phyloP scores from a whole-genome alignment of 2,113 vertebrate species.

The Siniperca knerii region DNA sequence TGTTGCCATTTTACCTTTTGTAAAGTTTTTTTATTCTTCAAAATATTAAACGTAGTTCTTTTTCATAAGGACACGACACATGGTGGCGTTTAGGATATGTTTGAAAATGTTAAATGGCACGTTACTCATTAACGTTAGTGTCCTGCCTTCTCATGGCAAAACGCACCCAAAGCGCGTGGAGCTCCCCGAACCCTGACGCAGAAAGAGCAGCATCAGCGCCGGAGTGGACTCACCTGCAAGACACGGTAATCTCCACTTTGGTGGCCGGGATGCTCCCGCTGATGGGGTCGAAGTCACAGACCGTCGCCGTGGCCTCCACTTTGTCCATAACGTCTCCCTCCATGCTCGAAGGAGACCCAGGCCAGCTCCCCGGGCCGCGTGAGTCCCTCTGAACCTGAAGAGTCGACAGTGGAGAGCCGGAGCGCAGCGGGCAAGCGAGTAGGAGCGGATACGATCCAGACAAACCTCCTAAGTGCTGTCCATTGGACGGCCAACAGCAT shows the following conservation, averaged over 20 bases:
- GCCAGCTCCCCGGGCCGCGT: constrained; percentile 72
- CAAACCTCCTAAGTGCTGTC: constrained; percentile 63
- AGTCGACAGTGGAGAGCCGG: constrained; percentile 52
- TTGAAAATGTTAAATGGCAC: not conserved
- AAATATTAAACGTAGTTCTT: not conserved
- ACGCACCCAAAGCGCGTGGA: constrained; percentile 31
- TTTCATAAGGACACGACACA: not conserved
- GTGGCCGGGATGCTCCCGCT: constrained; percentile 93
- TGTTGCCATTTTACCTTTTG: not conserved
- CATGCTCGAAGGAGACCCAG: constrained; percentile 79
- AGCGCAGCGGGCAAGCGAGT: constrained; percentile 40
- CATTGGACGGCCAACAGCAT: constrained; percentile 65
- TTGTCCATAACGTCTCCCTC: constrained; percentile 90
- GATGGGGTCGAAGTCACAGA: constrained; percentile 89
- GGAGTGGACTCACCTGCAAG: constrained; percentile 88
- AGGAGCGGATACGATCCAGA: constrained; percentile 51
- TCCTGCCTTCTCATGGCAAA: not conserved
- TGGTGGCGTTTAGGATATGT: not conserved
- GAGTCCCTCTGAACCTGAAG: constrained; percentile 56
- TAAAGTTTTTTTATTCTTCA: constrained; percentile 12
- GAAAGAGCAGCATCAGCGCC: constrained; percentile 1
- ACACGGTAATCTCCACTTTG: constrained; percentile 96
- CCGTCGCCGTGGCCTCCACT: constrained; percentile 89
- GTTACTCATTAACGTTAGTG: not conserved
- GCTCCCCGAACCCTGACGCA: constrained; percentile 36